Percentiles rank a stretch among this genome's conserved stretches.
Evolutionary conservation across 2,888 invertebrate genomes (phyloP).

Genomic region (Gryllus longicercus): DNA sequence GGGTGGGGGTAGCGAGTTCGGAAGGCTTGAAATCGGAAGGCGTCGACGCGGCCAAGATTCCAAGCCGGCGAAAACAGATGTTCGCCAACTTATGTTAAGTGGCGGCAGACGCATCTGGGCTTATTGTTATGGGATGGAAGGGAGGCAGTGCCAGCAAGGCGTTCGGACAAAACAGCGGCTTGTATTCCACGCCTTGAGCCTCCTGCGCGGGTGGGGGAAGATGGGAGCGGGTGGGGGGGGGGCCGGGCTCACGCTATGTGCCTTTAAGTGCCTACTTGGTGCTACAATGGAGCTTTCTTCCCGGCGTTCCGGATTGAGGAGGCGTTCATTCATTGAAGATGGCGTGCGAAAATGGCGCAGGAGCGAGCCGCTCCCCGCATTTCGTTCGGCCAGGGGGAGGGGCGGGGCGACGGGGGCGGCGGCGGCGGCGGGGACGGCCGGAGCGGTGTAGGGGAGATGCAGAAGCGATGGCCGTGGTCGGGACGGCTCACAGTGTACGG

Average conservation of each 20-base stretch:
- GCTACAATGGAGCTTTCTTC: background rate
- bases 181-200: no score
- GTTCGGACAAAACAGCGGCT: background rate
- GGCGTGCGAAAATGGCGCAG: no score
- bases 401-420: no score
- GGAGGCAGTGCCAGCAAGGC: background rate
- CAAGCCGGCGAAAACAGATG: background rate
- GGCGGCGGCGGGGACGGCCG: no score
- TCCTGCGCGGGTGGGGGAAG: no score
- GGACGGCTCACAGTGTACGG: no score
- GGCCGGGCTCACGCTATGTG: no score
- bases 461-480: no score
- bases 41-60: background rate
- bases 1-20: background rate
- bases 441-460: no score
- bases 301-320: background rate
- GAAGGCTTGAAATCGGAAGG: background rate
- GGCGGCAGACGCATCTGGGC: background rate
- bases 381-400: background rate
- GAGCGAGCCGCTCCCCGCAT: background rate
- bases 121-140: conserved; percentile 2
- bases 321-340: no score
- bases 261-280: no score
- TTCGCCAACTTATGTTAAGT: conserved; percentile 17
- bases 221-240: no score